Base-by-base conservation (phyloP, 2,113 vertebrate genomes). In the Mobula birostris region DNA sequence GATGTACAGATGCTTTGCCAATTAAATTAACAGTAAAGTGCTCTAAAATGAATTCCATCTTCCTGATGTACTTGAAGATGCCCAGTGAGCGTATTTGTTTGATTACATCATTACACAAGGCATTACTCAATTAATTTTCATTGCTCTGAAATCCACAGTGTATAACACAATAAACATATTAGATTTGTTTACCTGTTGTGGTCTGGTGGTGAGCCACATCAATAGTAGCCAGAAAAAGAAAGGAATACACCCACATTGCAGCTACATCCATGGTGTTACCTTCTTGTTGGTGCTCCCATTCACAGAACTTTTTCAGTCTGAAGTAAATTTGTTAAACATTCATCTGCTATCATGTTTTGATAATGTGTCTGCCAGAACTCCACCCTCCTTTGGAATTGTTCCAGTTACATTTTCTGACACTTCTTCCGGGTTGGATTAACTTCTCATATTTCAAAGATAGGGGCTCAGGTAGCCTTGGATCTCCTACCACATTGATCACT, bases 181-280 rank as follows among this genome's bases (percentile, higher is more conserved):
- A n/a, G 27, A 66, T 66, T 66, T 90, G n/a, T 68, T 90, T 90
- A 90, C 85, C 85, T 90, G 61, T 68, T 66, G 85, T 68, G n/a
- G 0, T 32, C 85, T 2, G 6, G 66, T n/a, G 61, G 8, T 90
- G 61, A 90, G 17, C 21, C n/a, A 90, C 15, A 12, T 68, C 85
- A 36, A 15, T 19, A 19, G 32, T 19, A 32, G 32, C 61, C 85
- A 90, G n/a, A 17, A 90, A 66, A 66, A 90, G 58, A 19, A 90
- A 9, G 85, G 5, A n/a, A 90, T 90, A 32, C 7, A 7, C 66
- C 85, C 85, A 90, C 17, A 17, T 7, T 15, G 5, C 29, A 32
- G 61, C 61, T 66, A 27, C 32, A 14, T 15, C n/a, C 58, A 90
- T 66, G 1, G 7, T 63, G 27, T 61, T 32, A 79, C 12, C n/a